These are phyloP conservation scores for Echinops telfairi DNA, from an alignment of 2,113 vertebrate genomes.

Conservation along the genomic window DNA sequence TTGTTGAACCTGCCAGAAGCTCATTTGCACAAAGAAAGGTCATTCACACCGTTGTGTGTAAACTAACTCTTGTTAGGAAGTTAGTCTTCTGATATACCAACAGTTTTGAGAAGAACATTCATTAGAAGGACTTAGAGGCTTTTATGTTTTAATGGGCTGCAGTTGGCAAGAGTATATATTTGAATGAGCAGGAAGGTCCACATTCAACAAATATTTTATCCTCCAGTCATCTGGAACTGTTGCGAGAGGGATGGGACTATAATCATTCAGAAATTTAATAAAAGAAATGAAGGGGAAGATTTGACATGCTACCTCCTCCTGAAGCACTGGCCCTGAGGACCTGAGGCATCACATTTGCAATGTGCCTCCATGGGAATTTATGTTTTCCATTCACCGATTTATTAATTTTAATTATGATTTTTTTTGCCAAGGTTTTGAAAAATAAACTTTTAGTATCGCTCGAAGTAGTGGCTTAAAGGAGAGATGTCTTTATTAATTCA, in stretches of 20 bases:
- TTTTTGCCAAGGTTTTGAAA: constrained; percentile 79
- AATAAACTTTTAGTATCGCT: constrained; percentile 86
- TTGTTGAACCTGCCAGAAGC: neutral
- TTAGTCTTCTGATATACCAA: neutral
- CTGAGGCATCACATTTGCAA: constrained; percentile 51
- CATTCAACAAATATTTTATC: neutral
- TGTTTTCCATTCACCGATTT: constrained; percentile 76
- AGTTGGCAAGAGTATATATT: neutral
- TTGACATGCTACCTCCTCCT: neutral
- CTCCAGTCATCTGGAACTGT: neutral
- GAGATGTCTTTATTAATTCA: constrained; percentile 86
- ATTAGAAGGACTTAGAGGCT: neutral
- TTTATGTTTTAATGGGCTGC: neutral
- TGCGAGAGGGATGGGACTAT: neutral
- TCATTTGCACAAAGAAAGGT: neutral
- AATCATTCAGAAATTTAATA: constrained; percentile 29
- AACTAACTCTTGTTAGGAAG: neutral
- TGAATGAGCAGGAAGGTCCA: neutral
- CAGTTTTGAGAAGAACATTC: constrained; percentile 3
- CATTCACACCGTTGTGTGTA: neutral
- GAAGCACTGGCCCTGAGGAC: neutral
- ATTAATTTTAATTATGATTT: constrained; percentile 60
- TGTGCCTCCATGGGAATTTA: constrained; percentile 57
- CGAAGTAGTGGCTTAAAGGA: constrained; percentile 83
- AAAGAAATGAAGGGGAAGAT: neutral